Evolutionary conservation across 2,797 vertebrate genomes (phyloP).

Genomic region (Scolopax bukidnonensis): DNA sequence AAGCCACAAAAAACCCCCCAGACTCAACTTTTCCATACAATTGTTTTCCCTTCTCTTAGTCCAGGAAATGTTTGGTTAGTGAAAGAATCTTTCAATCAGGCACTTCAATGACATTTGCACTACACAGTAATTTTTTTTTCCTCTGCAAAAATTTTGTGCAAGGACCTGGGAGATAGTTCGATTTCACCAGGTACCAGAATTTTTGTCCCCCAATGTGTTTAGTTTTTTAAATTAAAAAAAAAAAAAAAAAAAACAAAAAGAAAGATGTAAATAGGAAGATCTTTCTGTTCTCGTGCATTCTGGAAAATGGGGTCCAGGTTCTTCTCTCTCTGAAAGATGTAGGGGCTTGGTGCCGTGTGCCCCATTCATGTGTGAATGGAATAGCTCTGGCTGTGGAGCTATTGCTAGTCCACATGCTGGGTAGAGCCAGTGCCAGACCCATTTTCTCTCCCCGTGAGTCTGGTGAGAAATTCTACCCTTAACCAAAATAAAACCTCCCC

Average conservation of each 20-base stretch:
- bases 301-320: background rate
- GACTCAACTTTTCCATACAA: background rate
- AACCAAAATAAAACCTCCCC: background rate
- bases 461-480: background rate
- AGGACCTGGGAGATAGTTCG: background rate
- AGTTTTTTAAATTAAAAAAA: accelerated
- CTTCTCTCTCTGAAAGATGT: background rate
- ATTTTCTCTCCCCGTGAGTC: background rate
- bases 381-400: background rate
- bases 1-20: background rate
- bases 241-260: no score
- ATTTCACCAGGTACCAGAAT: background rate
- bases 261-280: no score
- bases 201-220: background rate
- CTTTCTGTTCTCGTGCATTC: background rate
- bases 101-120: background rate
- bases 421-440: background rate
- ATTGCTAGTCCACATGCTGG: no score
- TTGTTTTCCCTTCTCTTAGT: background rate
- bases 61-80: background rate
- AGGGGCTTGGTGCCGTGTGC: background rate
- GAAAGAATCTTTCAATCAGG: background rate
- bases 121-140: background rate
- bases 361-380: background rate
- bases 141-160: background rate